Base-by-base conservation (phyloP, 2,797 vertebrate genomes). In the Xiphophorus birchmanni region DNA sequence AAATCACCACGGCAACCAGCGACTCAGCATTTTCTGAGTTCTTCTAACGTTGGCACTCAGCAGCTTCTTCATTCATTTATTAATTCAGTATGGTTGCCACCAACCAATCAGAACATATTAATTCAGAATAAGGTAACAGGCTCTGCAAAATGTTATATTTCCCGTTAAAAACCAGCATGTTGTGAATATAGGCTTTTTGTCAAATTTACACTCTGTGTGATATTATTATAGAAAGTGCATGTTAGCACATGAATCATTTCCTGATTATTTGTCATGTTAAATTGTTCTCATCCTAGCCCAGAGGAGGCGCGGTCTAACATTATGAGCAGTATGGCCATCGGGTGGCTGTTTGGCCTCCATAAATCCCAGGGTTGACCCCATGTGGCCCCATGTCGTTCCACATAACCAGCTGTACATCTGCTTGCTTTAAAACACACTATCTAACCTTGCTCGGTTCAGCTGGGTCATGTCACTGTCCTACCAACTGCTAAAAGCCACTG, bases 261-360 rank as follows among this genome's bases (percentile, higher is more conserved):
- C 23, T 71, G 37, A n/a, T 71, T 13, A 71, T 42, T 26, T 90
- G 88, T 91, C 89, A 89, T 80, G 26, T 85, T 90, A 76, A 81
- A 80, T 92, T 88, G 78, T 90, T 88, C 84, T 89, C 86, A 92
- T 69, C 76, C 45, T 12, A 54, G 29, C 77, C 89, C 81, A 26
- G 23, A 50, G 69, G 85, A 76, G 40, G 26, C 71, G 37, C 54
- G 54, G 10, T 79, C 79, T 56, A 72, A 84, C 72, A 37, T 56
- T 77, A 23, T n/a, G 29, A 77, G 58, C 75, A 75, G 82, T 74
- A 74, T 82, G 76, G 87, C 42, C 32, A 72, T 50, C 48, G 58
- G 73, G 85, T 84, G 77, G 77, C 76, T 56, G 80, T 87, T 90
- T 91, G 87, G 88, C 91, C 89, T 74, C 73, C 42, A 74, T 89